Evolutionary conservation across 1,140 invertebrate species (phyloP).

Genomic region (Drosophila auraria): DNA sequence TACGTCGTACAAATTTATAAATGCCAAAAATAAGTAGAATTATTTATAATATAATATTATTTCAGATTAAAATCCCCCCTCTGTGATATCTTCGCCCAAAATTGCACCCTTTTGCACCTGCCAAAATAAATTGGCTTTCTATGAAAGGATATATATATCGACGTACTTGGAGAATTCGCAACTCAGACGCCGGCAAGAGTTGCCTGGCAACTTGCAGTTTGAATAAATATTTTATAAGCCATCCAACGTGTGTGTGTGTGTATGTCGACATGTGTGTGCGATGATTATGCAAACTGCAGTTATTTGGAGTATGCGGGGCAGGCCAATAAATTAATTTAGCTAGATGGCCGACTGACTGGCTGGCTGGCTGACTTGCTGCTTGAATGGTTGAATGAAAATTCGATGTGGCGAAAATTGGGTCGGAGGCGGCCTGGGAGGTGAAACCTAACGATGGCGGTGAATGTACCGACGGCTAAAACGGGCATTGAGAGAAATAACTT

Average conservation of each 20-base stretch:
- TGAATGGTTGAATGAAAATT: constrained; percentile 55
- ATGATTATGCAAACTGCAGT: constrained; percentile 82
- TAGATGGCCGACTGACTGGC: constrained; percentile 42
- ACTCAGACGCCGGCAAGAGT: constrained; percentile 48
- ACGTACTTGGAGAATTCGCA: constrained; percentile 13
- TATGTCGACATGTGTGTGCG: constrained; percentile 12
- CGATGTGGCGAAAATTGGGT: constrained; percentile 23
- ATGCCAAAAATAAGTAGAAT: background rate
- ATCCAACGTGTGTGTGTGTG: constrained; percentile 29
- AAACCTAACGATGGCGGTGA: constrained; percentile 40
- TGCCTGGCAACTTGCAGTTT: constrained; percentile 69
- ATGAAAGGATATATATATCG: constrained; percentile 18
- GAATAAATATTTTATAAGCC: constrained; percentile 79
- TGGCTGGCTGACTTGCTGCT: constrained; percentile 42
- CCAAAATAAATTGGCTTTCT: constrained; percentile 41
- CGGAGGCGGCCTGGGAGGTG: constrained; percentile 26
- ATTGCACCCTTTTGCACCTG: background rate
- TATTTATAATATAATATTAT: background rate
- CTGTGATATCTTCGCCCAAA: no score
- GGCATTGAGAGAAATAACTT: constrained; percentile 1
- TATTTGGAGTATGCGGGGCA: constrained; percentile 72
- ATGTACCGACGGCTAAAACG: constrained; percentile 7
- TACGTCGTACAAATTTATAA: background rate
- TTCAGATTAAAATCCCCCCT: no score
- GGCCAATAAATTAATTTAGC: constrained; percentile 83